Percentiles rank a stretch among this genome's conserved stretches.
These are phyloP conservation scores for Typhlomys cinereus DNA, from an alignment of 2,113 vertebrate genomes.

Conservation along the genomic window DNA sequence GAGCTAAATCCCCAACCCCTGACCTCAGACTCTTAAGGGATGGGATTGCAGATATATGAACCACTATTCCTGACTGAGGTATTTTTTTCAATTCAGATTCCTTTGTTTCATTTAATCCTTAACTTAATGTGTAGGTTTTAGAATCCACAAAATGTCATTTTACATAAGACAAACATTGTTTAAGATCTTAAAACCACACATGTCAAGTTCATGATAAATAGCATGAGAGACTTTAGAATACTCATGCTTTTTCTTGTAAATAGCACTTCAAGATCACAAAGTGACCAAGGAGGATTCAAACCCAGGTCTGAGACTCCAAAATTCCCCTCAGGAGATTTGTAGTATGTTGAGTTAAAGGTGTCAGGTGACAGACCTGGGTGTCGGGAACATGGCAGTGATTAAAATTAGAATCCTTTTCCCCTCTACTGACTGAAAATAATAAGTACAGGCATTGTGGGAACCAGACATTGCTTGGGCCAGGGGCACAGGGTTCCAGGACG, in stretches of 20 bases:
- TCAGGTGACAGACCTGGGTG: background rate
- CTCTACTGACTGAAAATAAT: background rate
- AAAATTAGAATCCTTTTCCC: background rate
- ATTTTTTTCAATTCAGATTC: background rate
- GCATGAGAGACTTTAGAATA: background rate
- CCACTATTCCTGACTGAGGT: background rate
- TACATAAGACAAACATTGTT: background rate
- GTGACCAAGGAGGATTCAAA: background rate
- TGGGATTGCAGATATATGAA: background rate
- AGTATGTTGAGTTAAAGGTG: background rate
- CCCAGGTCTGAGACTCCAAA: background rate
- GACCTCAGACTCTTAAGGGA: background rate
- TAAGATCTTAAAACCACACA: background rate
- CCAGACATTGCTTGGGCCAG: background rate
- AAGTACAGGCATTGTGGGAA: background rate
- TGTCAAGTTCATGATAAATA: conserved; percentile 5
- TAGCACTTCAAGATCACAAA: background rate
- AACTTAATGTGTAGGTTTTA: background rate
- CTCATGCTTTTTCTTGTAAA: background rate
- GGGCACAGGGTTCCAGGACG: background rate
- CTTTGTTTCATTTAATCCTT: conserved; percentile 35
- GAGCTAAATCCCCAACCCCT: too few species aligned
- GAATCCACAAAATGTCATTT: background rate
- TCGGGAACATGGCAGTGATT: background rate
- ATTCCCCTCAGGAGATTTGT: background rate